A percentile compares a stretch with the other conserved stretches of the same genome.
Conservation (phyloP, 1,140 invertebrate species). For the Hycleus phaleratus region DNA sequence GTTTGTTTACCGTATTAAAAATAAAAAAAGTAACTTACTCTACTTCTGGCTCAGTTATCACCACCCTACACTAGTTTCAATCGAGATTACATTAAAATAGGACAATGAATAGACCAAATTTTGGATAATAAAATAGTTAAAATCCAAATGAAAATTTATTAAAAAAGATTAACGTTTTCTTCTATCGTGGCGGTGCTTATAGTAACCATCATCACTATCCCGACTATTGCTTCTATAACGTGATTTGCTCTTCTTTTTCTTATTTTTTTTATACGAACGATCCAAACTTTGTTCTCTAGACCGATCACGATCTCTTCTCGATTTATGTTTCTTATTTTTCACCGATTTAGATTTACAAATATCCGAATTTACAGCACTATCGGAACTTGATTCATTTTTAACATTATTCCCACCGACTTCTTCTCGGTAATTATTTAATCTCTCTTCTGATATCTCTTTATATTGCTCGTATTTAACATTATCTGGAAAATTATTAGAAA, state of each 20-base stretch:
- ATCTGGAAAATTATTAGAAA: constrained; percentile 45
- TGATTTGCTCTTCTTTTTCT: constrained; percentile 14
- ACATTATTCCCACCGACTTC: background rate
- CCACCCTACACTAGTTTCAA: too few species aligned
- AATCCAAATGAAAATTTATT: background rate
- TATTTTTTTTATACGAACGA: background rate
- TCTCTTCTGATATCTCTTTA: constrained; percentile 46
- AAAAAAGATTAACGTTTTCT: background rate
- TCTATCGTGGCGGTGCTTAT: constrained; percentile 4
- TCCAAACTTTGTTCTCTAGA: background rate
- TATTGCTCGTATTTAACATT: constrained; percentile 59
- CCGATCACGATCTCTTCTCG: background rate
- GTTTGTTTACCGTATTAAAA: too few species aligned
- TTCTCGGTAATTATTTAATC: constrained; percentile 17
- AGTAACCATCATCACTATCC: background rate
- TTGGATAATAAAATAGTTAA: background rate
- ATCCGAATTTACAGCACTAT: background rate
- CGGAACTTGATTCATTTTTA: background rate
- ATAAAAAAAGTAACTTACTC: too few species aligned
- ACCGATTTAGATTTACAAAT: background rate
- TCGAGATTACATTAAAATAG: too few species aligned
- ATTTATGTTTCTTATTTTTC: background rate
- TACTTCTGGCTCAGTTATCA: too few species aligned
- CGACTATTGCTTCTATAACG: constrained; percentile 4
- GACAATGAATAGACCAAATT: too few species aligned